Base-by-base conservation (phyloP, 1,140 invertebrate genomes). In the Lucilia cuprina region DNA sequence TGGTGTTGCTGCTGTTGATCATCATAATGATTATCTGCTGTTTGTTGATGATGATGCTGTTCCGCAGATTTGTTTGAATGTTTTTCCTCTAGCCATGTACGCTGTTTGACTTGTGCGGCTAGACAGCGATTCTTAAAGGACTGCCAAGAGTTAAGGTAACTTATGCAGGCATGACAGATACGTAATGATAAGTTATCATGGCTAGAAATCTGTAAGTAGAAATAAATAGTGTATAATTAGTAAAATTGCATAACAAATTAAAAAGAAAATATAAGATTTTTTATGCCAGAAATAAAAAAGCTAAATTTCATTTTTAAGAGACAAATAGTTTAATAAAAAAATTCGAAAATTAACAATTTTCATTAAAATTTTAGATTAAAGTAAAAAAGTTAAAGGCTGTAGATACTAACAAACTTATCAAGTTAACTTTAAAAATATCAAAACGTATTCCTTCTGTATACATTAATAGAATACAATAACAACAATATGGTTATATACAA, bases 111-210 rank as follows among this genome's bases (percentile, higher is more conserved):
- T 78, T 91, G 90, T 19, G 90, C 88, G 55, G 86, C 88, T 47
- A 89, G 82, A 83, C 89, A 91, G 41, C 90, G 90, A 86, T 91
- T 91, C 84, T 91, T 91, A 82, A 91, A 91, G 83, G 90, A 91
- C 85, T 91, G 90, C 90, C 90, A 91, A 5, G 89, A 91, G 85
- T 91, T 91, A 60, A 91, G 85, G 85, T 91, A 91, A 84, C 90
- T 91, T 82, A 91, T 91, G 86, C 90, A 91, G 75, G 89, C 88
- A 83, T 91, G 90, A 78, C 90, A 91, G 35, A 91, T 91, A 8
- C 90, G 85, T 83, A 87, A 82, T 47, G 90, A 91, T 21, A 91
- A 78, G 2, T 87, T 87, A 87, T 91, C 90, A 86, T 87, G 84
- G 10, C 87, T 78, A 35, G 88, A 88, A 65, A 91, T 89, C 90